Evolutionary conservation across 2,797 vertebrate species (phyloP).

Genomic region (Aulostomus chinensis): DNA sequence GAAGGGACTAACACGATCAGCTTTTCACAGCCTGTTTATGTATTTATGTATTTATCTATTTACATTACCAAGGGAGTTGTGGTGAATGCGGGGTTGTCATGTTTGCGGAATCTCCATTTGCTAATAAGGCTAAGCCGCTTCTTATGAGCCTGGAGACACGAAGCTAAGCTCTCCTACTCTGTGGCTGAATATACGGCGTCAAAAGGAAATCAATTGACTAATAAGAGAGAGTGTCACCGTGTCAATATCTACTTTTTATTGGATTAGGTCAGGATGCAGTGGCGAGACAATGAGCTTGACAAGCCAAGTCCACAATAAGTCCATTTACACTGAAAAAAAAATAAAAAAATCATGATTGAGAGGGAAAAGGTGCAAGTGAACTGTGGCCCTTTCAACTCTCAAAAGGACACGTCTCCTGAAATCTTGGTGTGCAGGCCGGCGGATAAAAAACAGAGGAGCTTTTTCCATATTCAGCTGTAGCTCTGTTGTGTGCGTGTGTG

Average conservation of each 20-base stretch:
- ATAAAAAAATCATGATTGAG: too few species aligned
- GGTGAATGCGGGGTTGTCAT: slow-evolving; percentile 58
- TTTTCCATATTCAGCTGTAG: too few species aligned
- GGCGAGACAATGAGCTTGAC: not conserved
- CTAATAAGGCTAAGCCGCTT: slow-evolving; percentile 75
- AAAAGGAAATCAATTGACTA: slow-evolving; percentile 70
- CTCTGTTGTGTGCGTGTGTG: too few species aligned
- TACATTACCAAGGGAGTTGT: slow-evolving; percentile 66
- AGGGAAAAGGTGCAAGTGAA: too few species aligned
- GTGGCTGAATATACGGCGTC: slow-evolving; percentile 35
- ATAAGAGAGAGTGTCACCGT: slow-evolving; percentile 55
- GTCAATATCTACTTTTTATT: slow-evolving; percentile 42
- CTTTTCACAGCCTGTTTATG: slow-evolving; percentile 72
- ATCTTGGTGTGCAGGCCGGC: too few species aligned
- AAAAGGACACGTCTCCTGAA: too few species aligned
- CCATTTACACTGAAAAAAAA: too few species aligned
- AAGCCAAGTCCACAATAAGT: too few species aligned
- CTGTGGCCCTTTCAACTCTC: too few species aligned
- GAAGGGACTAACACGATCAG: slow-evolving; percentile 63
- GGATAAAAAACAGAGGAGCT: too few species aligned
- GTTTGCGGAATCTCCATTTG: slow-evolving; percentile 59
- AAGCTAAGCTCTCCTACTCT: slow-evolving; percentile 51
- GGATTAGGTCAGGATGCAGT: slow-evolving; percentile 5
- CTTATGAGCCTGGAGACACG: slow-evolving; percentile 47
- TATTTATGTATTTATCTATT: slow-evolving; percentile 80